Percentiles rank a stretch among this genome's conserved stretches.
Conservation (phyloP, 2,797 vertebrate species). For the Oryzias sinensis region DNA sequence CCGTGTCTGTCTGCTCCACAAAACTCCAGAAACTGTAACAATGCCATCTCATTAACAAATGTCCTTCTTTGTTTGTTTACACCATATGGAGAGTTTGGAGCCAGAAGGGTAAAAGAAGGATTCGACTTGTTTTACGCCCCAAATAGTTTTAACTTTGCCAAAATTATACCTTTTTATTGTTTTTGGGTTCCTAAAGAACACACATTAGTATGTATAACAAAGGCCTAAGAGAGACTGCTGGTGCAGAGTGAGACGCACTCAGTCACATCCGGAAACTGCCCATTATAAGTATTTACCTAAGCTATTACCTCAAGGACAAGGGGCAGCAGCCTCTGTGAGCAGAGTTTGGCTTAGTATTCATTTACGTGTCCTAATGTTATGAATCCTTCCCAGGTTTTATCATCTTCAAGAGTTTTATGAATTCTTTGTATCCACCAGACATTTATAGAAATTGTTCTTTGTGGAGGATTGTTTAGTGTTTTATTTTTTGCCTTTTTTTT, state of each 20-base stretch:
- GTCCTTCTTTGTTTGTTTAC: conserved; percentile 58
- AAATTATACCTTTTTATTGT: conserved; percentile 26
- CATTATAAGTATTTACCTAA: conserved; percentile 32
- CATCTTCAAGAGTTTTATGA: not conserved
- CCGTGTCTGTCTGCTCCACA: conserved; percentile 21
- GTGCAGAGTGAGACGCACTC: not conserved
- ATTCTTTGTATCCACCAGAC: conserved; percentile 16
- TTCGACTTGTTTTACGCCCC: conserved; percentile 45
- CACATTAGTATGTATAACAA: conserved; percentile 42
- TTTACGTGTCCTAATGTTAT: conserved; percentile 22
- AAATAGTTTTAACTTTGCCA: conserved; percentile 56
- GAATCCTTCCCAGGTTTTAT: conserved; percentile 1
- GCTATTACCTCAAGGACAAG: conserved; percentile 23
- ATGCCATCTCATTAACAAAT: conserved; percentile 57
- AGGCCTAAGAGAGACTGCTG: conserved; percentile 6
- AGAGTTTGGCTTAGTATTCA: conserved; percentile 21
- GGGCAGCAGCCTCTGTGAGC: conserved; percentile 9
- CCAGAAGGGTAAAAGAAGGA: conserved; percentile 42
- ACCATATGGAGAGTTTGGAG: conserved; percentile 56
- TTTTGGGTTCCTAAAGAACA: conserved; percentile 17
- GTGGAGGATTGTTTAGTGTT: not conserved
- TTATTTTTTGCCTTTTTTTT: not conserved
- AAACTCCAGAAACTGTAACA: conserved; percentile 43
- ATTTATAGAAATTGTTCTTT: conserved; percentile 16
- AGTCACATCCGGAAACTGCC: conserved; percentile 29